Evolutionary conservation across 1,140 invertebrate species (phyloP), one percentile per base, ranked within the genome.

Genomic region (Melanaphis sacchari): DNA sequence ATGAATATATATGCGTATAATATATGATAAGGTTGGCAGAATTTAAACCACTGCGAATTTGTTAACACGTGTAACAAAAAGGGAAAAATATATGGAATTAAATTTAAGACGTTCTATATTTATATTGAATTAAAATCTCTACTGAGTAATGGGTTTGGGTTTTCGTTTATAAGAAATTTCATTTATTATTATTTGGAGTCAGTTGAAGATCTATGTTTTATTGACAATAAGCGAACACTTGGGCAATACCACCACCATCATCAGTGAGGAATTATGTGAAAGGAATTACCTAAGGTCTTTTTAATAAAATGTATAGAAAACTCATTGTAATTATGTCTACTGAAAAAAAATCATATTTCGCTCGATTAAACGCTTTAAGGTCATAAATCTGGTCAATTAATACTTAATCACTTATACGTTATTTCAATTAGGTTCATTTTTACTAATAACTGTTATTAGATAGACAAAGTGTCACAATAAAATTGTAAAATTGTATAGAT

Each of bases 311-410:
- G 36, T 84, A 49, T 24, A 92, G 41, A 8, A 52, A 82, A 84
- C 43, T n/a, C 66, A 66, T 43, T 91, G 90, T 59, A 36, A 31
- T 38, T 40, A 89, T 43, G 26, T 24, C 36, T 52, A 82, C 82
- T 31, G 43, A 92, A 46, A 91, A 91, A 90, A 82, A 91, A 91
- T 43, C 31, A 36, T 49, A 91, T 90, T 76, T 89, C 43, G 43
- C 82, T 82, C n/a, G 76, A 92, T 92, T 92, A 82, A 92, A 92
- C 76, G 49, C n/a, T 91, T 46, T 92, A 31, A 43, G 91, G 43
- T 81, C 31, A 82, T 92, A 26, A 38, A 82, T 84, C 3, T 82
- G 24, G 22, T 49, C 31, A n/a, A 49, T 52, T 46, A 59, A 91
- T 43, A 18, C 38, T 43, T 76, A 59, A 91, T 36, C 31, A 36